Percentiles rank a stretch among this genome's conserved stretches.
phyloP scores from a whole-genome alignment of 2,113 vertebrate genomes.

The Melanerpes aurifrons region DNA sequence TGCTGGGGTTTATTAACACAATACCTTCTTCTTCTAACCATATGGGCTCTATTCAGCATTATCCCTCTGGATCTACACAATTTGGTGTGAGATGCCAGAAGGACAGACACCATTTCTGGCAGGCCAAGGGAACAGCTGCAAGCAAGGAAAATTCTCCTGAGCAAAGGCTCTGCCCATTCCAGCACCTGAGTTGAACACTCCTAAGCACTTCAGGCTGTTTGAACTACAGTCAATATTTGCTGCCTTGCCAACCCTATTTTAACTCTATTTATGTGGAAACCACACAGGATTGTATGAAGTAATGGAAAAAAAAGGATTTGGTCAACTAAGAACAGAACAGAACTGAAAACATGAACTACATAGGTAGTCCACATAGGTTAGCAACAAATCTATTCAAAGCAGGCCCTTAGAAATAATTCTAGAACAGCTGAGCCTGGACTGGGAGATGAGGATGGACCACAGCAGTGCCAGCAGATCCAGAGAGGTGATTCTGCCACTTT shows the following conservation, averaged over 20 bases:
- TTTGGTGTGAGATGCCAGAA: not conserved
- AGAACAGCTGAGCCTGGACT: not conserved
- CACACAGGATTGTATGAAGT: not conserved
- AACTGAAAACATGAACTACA: not conserved
- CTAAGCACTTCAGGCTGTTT: not conserved
- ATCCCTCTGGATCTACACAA: not conserved
- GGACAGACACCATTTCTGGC: not conserved
- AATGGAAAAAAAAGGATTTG: not conserved
- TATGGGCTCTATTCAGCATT: not conserved
- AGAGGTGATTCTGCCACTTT: too few species aligned
- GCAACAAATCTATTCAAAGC: not conserved
- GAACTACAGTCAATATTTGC: not conserved
- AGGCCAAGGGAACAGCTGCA: not conserved
- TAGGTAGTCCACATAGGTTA: not conserved
- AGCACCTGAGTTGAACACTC: not conserved
- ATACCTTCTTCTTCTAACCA: not conserved
- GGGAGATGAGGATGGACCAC: not conserved
- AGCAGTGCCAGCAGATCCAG: not conserved
- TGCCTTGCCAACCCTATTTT: conserved; percentile 5
- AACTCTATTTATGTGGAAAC: not conserved
- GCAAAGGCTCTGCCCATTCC: not conserved
- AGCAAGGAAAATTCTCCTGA: not conserved
- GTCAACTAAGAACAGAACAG: not conserved
- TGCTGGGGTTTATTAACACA: not conserved
- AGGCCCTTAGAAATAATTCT: not conserved